These are phyloP conservation scores for Apistogramma diplotaenia DNA, from an alignment of 2,113 vertebrate species.

Conservation along the genomic window DNA sequence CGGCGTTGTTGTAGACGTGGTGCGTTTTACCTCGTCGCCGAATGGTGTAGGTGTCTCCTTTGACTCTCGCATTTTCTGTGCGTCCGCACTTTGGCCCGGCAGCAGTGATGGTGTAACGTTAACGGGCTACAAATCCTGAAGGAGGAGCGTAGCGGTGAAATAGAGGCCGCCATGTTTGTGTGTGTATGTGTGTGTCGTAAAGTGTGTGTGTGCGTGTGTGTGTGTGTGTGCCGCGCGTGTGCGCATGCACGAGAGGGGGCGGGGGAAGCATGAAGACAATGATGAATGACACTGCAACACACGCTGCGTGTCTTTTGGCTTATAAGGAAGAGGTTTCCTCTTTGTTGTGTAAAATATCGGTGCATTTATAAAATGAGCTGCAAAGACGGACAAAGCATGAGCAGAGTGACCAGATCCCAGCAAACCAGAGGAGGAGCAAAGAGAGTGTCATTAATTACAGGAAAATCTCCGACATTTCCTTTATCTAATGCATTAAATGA, in stretches of 20 bases:
- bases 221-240: slow-evolving; percentile 13
- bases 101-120: slow-evolving; percentile 57
- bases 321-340: background rate
- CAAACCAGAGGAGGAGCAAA: background rate
- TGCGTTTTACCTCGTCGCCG: slow-evolving; percentile 64
- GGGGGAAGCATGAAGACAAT: background rate
- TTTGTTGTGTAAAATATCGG: background rate
- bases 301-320: background rate
- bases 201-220: slow-evolving; percentile 52
- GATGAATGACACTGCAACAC: background rate
- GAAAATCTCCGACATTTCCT: no score
- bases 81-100: slow-evolving; percentile 56
- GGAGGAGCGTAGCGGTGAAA: slow-evolving; percentile 73
- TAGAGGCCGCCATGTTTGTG: slow-evolving; percentile 75
- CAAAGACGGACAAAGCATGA: background rate
- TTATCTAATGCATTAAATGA: background rate
- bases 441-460: background rate
- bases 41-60: slow-evolving; percentile 63
- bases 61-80: slow-evolving; percentile 66
- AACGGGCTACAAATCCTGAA: slow-evolving; percentile 67
- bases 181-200: slow-evolving; percentile 15
- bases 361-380: background rate
- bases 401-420: background rate
- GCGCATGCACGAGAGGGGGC: background rate
- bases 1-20: background rate